phyloP scores from a whole-genome alignment of 2,113 vertebrate genomes.

The Sander vitreus region DNA sequence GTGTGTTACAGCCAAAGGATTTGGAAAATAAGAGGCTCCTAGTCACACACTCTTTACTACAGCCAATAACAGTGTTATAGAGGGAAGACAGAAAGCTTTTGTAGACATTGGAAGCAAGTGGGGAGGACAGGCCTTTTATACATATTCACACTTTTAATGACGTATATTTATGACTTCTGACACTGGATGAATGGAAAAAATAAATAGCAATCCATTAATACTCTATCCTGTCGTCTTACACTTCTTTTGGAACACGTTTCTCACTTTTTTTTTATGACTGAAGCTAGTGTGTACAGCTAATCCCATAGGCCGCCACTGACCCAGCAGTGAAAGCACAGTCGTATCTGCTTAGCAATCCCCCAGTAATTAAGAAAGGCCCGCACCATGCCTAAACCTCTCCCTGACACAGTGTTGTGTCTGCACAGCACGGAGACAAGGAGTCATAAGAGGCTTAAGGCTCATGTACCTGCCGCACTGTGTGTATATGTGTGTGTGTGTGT shows the following conservation, averaged over 20 bases:
- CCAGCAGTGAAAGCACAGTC: conserved; percentile 71
- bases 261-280: conserved; percentile 31
- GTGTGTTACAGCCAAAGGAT: conserved; percentile 16
- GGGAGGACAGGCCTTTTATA: conserved; percentile 1
- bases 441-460: conserved; percentile 81
- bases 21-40: conserved; percentile 25
- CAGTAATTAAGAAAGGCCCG: conserved; percentile 84
- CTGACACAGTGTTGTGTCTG: conserved; percentile 80
- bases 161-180: neutral
- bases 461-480: conserved; percentile 59
- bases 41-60: conserved; percentile 11
- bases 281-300: conserved; percentile 68
- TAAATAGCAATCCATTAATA: neutral
- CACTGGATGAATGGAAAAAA: neutral
- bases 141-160: neutral
- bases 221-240: conserved; percentile 9
- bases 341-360: conserved; percentile 78
- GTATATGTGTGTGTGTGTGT: conserved; percentile 3
- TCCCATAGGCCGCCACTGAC: conserved; percentile 78
- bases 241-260: conserved; percentile 9
- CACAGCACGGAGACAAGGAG: conserved; percentile 73
- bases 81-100: neutral
- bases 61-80: conserved; percentile 17
- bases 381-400: conserved; percentile 83
- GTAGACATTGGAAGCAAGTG: conserved; percentile 16